phyloP scores from a whole-genome alignment of 1,140 invertebrate genomes.

The Ips typographus region DNA sequence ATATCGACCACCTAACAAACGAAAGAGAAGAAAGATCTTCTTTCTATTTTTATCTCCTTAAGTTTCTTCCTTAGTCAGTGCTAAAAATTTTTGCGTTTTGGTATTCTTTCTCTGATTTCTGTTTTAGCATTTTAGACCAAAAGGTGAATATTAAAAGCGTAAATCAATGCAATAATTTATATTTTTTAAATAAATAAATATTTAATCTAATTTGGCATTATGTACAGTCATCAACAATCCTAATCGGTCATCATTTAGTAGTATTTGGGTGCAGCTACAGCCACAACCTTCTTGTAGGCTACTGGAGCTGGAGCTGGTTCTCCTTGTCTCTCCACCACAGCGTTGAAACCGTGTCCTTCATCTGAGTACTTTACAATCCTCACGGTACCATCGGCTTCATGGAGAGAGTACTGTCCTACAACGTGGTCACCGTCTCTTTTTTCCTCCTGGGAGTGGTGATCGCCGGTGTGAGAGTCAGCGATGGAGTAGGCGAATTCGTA shows the following conservation, averaged over 20 bases:
- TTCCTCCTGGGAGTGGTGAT: slow-evolving; percentile 43
- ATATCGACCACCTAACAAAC: no score
- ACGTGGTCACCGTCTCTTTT: slow-evolving; percentile 39
- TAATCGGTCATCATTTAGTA: not conserved
- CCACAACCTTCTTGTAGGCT: slow-evolving; percentile 29
- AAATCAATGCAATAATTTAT: not conserved
- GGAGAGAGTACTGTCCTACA: slow-evolving; percentile 46
- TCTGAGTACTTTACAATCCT: slow-evolving; percentile 59
- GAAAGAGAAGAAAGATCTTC: no score
- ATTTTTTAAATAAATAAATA: not conserved
- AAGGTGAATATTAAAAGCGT: no score
- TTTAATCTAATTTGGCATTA: not conserved
- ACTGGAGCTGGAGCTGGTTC: slow-evolving; percentile 31
- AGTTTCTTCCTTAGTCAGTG: no score
- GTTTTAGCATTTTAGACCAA: no score
- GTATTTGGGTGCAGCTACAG: slow-evolving; percentile 1
- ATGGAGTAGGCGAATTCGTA: slow-evolving; percentile 42
- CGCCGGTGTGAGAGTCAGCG: slow-evolving; percentile 56
- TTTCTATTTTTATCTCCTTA: no score
- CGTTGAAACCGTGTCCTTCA: slow-evolving; percentile 53
- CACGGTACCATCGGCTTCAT: slow-evolving; percentile 58
- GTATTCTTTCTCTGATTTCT: no score
- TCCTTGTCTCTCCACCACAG: slow-evolving; percentile 41
- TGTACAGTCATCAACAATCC: not conserved
- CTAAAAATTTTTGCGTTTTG: no score